Conservation (phyloP, 2,113 vertebrate genomes). For the Festucalex cinctus region DNA sequence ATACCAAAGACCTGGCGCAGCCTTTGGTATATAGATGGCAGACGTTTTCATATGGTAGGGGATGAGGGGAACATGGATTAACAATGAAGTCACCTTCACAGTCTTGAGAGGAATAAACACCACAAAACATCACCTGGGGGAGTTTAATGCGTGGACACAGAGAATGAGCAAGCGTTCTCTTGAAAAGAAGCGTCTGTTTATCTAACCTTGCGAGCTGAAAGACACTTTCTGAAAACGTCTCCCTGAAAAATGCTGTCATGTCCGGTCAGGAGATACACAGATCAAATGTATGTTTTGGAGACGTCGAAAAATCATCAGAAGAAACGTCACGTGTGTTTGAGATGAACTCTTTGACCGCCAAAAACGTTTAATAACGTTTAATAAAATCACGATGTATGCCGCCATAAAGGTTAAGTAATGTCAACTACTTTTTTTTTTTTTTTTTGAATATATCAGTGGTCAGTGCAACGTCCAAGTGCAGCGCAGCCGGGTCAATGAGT, state of each 20-base stretch:
- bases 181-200: constrained; percentile 14
- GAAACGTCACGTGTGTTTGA: not conserved
- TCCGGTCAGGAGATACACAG: not conserved
- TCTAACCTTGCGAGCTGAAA: constrained; percentile 11
- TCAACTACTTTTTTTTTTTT: too few species aligned
- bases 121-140: constrained; percentile 30
- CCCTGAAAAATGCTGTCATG: not conserved
- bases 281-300: not conserved
- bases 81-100: constrained; percentile 47
- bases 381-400: too few species aligned
- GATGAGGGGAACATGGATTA: constrained; percentile 53
- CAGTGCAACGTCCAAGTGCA: too few species aligned
- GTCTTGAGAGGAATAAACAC: constrained; percentile 35
- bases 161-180: constrained; percentile 25
- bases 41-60: constrained; percentile 32
- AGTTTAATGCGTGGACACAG: constrained; percentile 29
- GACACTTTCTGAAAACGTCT: constrained; percentile 11
- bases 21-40: constrained; percentile 54
- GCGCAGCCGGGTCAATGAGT: too few species aligned
- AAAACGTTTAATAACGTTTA: too few species aligned
- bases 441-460: too few species aligned
- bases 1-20: constrained; percentile 40
- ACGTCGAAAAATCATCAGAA: constrained; percentile 28
- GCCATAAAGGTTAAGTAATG: too few species aligned
- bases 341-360: too few species aligned